Base-by-base conservation (phyloP, 2,888 invertebrate genomes). In the Ferrisia virgata region DNA sequence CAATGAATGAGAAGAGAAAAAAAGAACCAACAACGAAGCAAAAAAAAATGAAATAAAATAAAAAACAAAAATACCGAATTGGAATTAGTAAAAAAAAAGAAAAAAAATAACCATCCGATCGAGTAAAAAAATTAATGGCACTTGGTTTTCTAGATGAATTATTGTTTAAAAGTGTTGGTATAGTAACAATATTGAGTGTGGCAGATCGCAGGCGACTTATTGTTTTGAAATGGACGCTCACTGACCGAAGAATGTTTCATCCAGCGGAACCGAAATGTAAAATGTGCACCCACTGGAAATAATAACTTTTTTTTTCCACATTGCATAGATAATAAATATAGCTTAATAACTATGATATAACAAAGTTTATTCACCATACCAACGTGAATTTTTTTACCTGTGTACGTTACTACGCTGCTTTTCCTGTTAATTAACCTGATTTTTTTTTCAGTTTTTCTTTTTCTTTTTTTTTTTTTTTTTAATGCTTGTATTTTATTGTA, bases 201-300 rank as follows among this genome's bases (percentile, higher is more conserved):
- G 82, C 28, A 76, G 69, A 82, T 82, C 69, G 69, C 39, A 25
- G 28, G 82, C 53, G 53, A 82, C 36, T 72, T 72, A 82, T 82
- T 82, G 82, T 82, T 82, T 82, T 72, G 72, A 82, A 82, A 82
- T 72, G 82, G 82, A 82, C 82, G 82, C 82, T 82, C 82, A 82
- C 82, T 82, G 82, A 82, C 82, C 82, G 82, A 82, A 72, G 82
- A 82, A 82, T 82, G 82, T 76, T 82, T 72, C 72, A 69, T 82
- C 69, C 82, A 82, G 82, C 82, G 82, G 82, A 82, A 72, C 82
- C 69, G 82, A 82, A 76, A 69, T 82, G 82, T 82, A 82, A 82
- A 82, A 64, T 72, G 82, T 82, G 82, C 82, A 82, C 82, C 82
- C 82, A 82, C 82, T 82, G 82, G 82, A 82, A 82, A 82, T 82